A percentile compares a stretch with the other conserved stretches of the same genome.
phyloP scores from a whole-genome alignment of 92 coral and sea anemone species.

The Phymanthus crucifer region DNA sequence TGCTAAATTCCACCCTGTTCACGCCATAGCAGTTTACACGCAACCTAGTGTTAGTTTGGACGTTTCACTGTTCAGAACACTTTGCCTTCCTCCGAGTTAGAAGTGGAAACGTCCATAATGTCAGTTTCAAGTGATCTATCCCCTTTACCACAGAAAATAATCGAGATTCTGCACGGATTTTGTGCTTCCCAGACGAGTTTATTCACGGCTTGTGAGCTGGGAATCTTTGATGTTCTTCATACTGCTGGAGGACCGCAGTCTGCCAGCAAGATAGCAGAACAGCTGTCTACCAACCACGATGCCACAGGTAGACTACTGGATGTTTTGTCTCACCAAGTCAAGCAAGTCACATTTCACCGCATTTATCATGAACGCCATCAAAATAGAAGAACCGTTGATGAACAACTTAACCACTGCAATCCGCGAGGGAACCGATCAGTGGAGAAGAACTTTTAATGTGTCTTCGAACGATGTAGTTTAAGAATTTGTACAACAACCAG shows the following conservation, averaged over 20 bases:
- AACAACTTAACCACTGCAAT: constrained; percentile 40
- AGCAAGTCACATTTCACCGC: not conserved
- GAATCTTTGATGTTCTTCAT: constrained; percentile 52
- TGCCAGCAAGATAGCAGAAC: constrained; percentile 35
- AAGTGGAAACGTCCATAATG: no score
- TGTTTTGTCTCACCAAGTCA: constrained; percentile 10
- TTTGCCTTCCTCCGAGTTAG: not conserved
- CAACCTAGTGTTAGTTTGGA: no score
- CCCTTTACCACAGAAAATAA: no score
- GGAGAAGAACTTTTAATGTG: constrained; percentile 44
- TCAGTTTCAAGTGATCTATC: no score
- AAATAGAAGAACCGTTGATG: constrained; percentile 11
- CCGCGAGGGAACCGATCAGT: constrained; percentile 51
- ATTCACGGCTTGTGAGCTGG: constrained; percentile 58
- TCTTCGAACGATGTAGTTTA: constrained; percentile 44
- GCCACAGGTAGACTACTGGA: constrained; percentile 60
- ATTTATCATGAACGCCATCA: not conserved
- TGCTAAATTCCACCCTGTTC: not conserved
- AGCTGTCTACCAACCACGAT: constrained; percentile 38
- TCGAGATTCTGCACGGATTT: not conserved
- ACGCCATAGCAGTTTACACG: not conserved
- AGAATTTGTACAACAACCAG: constrained; percentile 4
- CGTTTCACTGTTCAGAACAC: no score
- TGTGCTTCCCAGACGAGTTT: constrained; percentile 42
- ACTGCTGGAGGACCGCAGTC: constrained; percentile 34